Percentiles rank a stretch among this genome's conserved stretches.
Conservation (phyloP, 2,797 vertebrate species). For the Huso huso region DNA sequence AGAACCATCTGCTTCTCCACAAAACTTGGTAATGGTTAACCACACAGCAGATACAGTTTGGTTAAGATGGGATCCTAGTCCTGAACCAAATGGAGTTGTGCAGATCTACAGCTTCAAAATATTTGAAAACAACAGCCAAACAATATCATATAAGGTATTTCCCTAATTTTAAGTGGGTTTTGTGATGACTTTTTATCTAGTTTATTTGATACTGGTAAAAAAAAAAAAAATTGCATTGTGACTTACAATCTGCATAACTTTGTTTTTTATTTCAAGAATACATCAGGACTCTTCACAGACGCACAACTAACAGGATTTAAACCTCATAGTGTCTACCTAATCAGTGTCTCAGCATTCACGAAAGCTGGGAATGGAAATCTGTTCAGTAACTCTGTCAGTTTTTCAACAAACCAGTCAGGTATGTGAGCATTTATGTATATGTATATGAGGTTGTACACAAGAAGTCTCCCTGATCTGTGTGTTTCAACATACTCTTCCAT, state of each 20-base stretch:
- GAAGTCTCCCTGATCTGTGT: too few relatives aligned
- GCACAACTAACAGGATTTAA: constrained; percentile 68
- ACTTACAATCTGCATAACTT: too few relatives aligned
- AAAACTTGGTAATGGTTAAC: constrained; percentile 80
- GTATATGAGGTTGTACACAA: background rate
- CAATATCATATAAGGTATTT: constrained; percentile 73
- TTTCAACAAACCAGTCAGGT: constrained; percentile 91
- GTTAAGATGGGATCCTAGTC: constrained; percentile 84
- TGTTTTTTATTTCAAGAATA: constrained; percentile 64
- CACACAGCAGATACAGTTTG: constrained; percentile 77
- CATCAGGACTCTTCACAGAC: constrained; percentile 67
- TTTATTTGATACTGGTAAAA: too few relatives aligned
- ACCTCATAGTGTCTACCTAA: constrained; percentile 76
- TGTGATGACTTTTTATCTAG: too few relatives aligned
- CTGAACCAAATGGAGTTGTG: constrained; percentile 84
- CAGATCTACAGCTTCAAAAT: constrained; percentile 80
- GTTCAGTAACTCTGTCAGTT: constrained; percentile 76
- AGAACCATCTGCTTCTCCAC: constrained; percentile 87
- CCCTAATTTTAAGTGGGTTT: constrained; percentile 31
- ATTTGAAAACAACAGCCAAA: constrained; percentile 71
- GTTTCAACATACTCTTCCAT: too few relatives aligned
- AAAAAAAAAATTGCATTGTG: too few relatives aligned
- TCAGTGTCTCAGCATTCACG: constrained; percentile 82
- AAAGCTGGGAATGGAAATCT: constrained; percentile 87
- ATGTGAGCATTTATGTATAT: background rate